A percentile compares a stretch with the other conserved stretches of the same genome.
Conservation (phyloP, 23 tunicate species). For the Styela clava region DNA sequence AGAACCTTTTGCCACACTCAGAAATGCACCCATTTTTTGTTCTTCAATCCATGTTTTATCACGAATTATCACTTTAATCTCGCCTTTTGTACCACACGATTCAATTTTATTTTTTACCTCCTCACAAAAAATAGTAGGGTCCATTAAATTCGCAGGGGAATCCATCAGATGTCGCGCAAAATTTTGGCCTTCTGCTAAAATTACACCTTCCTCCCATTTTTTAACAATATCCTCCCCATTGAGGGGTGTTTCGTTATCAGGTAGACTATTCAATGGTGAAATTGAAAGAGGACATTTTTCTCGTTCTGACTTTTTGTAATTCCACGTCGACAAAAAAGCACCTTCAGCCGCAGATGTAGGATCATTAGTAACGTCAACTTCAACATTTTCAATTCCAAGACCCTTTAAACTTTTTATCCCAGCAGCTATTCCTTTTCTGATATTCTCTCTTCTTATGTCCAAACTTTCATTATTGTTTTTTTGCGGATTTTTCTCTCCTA, state of each 20-base stretch:
- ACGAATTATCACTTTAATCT: conserved; percentile 29
- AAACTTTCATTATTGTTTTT: conserved; percentile 24
- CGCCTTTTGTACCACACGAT: conserved; percentile 26
- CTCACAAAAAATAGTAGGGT: conserved; percentile 66
- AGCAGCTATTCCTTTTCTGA: conserved; percentile 57
- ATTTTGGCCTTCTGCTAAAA: conserved; percentile 80
- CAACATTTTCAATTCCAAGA: conserved; percentile 41
- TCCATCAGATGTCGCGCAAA: conserved; percentile 86
- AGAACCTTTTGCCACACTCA: conserved; percentile 83
- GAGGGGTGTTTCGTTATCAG: not conserved
- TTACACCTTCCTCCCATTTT: conserved; percentile 60
- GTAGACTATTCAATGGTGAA: conserved; percentile 15
- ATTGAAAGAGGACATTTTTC: conserved; percentile 57
- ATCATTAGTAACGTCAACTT: conserved; percentile 38
- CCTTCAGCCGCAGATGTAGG: conserved; percentile 78
- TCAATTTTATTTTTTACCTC: conserved; percentile 12
- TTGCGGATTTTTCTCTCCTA: conserved; percentile 32
- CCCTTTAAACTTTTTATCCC: conserved; percentile 53
- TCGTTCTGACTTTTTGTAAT: conserved; percentile 69
- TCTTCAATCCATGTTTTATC: conserved; percentile 62
- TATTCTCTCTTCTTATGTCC: conserved; percentile 62
- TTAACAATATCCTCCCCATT: not conserved
- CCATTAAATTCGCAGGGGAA: conserved; percentile 83
- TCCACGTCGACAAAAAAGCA: conserved; percentile 70
- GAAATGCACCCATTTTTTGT: conserved; percentile 87